phyloP scores from a whole-genome alignment of 2,113 vertebrate genomes.

The Serinus canaria region DNA sequence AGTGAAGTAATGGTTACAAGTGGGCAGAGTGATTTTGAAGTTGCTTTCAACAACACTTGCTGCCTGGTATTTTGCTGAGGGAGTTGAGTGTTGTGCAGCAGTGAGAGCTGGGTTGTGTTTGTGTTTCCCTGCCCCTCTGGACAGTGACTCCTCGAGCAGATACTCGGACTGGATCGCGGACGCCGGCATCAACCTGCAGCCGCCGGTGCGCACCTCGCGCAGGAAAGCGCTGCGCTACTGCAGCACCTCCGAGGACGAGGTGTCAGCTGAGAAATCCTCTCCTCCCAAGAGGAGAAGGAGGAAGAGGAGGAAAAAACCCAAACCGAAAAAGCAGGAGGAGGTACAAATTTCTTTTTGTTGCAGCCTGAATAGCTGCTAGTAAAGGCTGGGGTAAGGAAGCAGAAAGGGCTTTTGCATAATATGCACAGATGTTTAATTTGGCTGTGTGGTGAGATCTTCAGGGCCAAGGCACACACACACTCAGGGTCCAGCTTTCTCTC shows the following conservation, averaged over 20 bases:
- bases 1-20: accelerated
- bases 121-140: not conserved
- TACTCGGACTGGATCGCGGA: slow-evolving; percentile 97
- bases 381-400: too few species aligned
- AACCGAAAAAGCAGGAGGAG: slow-evolving; percentile 67
- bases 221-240: slow-evolving; percentile 73
- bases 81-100: not conserved
- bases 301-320: slow-evolving; percentile 72
- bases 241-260: slow-evolving; percentile 90
- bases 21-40: not conserved
- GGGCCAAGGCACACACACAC: too few species aligned
- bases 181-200: slow-evolving; percentile 88
- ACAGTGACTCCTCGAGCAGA: slow-evolving; percentile 88
- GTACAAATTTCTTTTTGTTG: not conserved
- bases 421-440: too few species aligned
- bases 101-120: not conserved
- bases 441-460: too few species aligned
- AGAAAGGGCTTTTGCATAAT: too few species aligned
- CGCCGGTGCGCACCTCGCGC: slow-evolving; percentile 80
- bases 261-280: slow-evolving; percentile 75
- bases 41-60: accelerated
- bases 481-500: too few species aligned
- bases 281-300: slow-evolving; percentile 72
- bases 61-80: not conserved
- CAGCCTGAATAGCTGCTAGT: too few species aligned